phyloP scores from a whole-genome alignment of 2,888 invertebrate genomes.

The Amblyteles armatorius region DNA sequence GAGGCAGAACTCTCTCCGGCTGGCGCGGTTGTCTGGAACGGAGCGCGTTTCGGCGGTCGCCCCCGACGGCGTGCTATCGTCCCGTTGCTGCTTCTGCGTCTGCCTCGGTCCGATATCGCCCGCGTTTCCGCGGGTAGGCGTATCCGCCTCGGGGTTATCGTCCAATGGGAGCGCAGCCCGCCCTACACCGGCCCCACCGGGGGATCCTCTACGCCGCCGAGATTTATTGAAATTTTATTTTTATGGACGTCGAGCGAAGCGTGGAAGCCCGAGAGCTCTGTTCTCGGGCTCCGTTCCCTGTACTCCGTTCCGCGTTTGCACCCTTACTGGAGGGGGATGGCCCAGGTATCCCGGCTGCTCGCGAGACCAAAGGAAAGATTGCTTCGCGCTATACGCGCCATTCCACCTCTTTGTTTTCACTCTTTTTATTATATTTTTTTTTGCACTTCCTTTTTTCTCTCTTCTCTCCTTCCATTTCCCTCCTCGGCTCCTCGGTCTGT shows the following conservation, averaged over 20 bases:
- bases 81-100: conserved; percentile 28
- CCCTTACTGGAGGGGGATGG: conserved; percentile 67
- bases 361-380: conserved; percentile 74
- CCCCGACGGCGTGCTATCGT: conserved; percentile 45
- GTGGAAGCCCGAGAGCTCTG: conserved; percentile 49
- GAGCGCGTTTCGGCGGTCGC: conserved; percentile 43
- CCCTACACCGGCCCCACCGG: conserved; percentile 79
- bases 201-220: conserved; percentile 75
- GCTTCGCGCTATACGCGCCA: conserved; percentile 53
- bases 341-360: conserved; percentile 52
- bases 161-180: conserved; percentile 81
- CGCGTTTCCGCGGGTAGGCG: conserved; percentile 79
- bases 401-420: conserved; percentile 58
- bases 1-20: conserved; percentile 34
- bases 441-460: conserved; percentile 43
- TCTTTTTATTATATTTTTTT: conserved; percentile 47
- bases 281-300: neutral
- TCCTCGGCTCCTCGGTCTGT: conserved; percentile 39
- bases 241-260: conserved; percentile 82
- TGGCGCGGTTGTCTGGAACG: conserved; percentile 29
- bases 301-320: conserved; percentile 61
- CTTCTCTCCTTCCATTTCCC: conserved; percentile 38
- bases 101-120: conserved; percentile 41
- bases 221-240: conserved; percentile 85
- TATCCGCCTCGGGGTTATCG: conserved; percentile 74